Conservation (phyloP, 2,113 vertebrate species). For the Sturnira hondurensis region DNA sequence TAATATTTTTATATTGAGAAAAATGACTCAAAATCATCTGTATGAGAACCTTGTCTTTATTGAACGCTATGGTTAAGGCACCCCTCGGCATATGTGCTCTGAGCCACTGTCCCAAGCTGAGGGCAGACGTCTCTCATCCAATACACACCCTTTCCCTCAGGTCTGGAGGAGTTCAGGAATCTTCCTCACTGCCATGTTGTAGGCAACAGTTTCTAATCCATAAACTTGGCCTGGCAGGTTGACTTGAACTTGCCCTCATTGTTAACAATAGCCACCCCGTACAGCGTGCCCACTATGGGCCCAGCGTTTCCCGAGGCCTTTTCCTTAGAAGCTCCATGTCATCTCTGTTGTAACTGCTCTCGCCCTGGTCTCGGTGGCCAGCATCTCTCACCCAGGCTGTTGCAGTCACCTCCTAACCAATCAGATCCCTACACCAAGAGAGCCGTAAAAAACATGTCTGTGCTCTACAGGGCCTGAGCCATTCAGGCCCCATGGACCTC, state of each 20-base stretch:
- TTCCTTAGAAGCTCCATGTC: background rate
- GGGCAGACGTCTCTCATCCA: background rate
- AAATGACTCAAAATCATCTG: background rate
- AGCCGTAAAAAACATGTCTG: background rate
- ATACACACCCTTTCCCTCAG: background rate
- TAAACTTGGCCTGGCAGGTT: background rate
- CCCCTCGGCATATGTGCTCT: rapidly evolving
- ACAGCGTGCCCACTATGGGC: background rate
- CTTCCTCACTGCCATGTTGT: background rate
- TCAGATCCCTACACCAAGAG: background rate
- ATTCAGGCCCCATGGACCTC: background rate
- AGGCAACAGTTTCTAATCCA: background rate
- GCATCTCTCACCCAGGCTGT: background rate
- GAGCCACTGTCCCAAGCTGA: background rate
- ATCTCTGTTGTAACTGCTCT: background rate
- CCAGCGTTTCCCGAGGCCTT: background rate
- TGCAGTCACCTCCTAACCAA: background rate
- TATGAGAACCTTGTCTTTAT: background rate
- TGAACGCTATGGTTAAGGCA: background rate
- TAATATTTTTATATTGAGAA: background rate
- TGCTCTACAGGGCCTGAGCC: background rate
- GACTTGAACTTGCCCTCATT: background rate
- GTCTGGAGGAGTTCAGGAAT: background rate
- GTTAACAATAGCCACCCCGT: background rate
- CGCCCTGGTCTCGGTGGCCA: background rate